phyloP scores from a whole-genome alignment of 2,797 vertebrate species.

The Scyliorhinus canicula region DNA sequence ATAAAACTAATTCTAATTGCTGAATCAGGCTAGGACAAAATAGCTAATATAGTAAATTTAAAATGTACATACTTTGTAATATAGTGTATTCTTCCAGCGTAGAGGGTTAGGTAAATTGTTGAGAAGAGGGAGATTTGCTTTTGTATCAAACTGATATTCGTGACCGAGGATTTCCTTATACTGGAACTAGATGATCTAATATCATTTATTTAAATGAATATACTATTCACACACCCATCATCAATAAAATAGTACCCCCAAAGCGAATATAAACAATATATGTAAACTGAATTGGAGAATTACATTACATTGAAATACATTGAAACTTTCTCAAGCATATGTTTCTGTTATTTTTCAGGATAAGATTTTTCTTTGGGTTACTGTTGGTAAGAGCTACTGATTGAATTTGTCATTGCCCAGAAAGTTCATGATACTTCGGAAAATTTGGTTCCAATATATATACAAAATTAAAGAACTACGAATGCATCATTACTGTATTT shows the following conservation, averaged over 20 bases:
- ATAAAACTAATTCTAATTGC: neutral
- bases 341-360: neutral
- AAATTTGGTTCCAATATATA: neutral
- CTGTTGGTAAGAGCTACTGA: neutral
- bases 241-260: neutral
- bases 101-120: neutral
- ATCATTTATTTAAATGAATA: neutral
- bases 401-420: neutral
- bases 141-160: neutral
- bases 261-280: neutral
- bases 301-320: neutral
- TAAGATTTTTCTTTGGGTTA: neutral
- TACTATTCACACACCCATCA: neutral
- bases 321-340: neutral
- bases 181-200: neutral
- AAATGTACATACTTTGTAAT: neutral
- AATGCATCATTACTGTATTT: neutral
- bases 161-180: neutral
- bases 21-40: neutral
- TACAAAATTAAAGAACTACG: neutral
- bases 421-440: neutral
- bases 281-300: neutral
- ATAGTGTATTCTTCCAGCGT: neutral
- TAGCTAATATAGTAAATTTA: neutral
- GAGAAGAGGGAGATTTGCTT: neutral